A percentile compares a stretch with the other conserved stretches of the same genome.
Evolutionary conservation across 2,113 vertebrate genomes (phyloP).

Genomic region (Brienomyrus longianalis): DNA sequence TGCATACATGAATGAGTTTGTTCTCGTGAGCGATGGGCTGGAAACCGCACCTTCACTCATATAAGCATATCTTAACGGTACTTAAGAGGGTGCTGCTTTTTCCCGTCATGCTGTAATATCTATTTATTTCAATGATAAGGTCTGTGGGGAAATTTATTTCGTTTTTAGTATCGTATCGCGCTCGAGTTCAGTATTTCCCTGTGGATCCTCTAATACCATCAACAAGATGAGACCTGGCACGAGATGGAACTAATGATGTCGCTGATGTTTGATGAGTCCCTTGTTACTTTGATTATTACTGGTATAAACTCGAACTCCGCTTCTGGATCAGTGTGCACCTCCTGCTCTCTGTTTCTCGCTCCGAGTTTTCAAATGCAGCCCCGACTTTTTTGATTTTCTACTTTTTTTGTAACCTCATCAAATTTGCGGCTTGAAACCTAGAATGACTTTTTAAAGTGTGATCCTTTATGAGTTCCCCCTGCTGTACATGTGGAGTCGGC

Average conservation of each 20-base stretch:
- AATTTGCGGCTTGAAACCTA: neutral
- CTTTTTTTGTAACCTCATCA: constrained; percentile 1
- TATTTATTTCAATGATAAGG: constrained; percentile 6
- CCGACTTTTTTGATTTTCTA: neutral
- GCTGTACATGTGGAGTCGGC: neutral
- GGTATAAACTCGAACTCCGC: neutral
- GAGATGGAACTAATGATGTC: constrained; percentile 9
- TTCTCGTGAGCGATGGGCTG: neutral
- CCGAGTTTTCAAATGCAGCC: neutral
- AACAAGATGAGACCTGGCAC: neutral
- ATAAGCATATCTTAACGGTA: constrained; percentile 8
- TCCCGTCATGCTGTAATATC: constrained; percentile 11
- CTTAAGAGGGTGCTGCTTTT: constrained; percentile 5
- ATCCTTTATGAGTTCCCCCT: too few species aligned
- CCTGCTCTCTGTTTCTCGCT: neutral
- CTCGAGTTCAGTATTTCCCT: constrained; percentile 14
- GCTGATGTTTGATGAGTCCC: constrained; percentile 9
- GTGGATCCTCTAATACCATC: constrained; percentile 14
- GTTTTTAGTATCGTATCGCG: neutral
- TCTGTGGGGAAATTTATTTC: constrained; percentile 11
- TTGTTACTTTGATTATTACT: neutral
- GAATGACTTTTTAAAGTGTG: neutral
- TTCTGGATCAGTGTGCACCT: neutral
- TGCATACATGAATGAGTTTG: neutral
- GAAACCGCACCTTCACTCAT: neutral